Percentiles rank a stretch among this genome's conserved stretches.
Conservation (phyloP, 2,797 vertebrate genomes). For the Danio jaintianensis region DNA sequence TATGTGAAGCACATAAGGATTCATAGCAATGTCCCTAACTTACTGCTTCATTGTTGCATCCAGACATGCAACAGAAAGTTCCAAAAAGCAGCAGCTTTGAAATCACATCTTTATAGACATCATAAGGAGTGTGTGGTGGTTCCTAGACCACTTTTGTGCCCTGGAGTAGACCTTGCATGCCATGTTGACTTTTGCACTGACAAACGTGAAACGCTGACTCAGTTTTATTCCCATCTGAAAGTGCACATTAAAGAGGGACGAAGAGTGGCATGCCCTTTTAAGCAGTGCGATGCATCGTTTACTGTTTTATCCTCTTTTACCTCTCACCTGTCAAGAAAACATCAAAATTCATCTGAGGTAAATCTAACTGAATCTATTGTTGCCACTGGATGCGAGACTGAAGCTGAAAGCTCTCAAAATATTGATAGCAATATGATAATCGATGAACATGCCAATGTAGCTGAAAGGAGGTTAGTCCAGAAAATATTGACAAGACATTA, state of each 20-base stretch:
- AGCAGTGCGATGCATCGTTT: constrained; percentile 11
- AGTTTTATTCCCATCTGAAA: constrained; percentile 34
- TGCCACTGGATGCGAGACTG: constrained; percentile 4
- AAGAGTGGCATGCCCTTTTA: constrained; percentile 19
- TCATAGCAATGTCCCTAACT: not conserved
- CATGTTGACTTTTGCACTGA: constrained; percentile 24
- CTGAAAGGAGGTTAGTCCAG: not conserved
- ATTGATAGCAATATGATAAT: not conserved
- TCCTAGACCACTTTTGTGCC: not conserved
- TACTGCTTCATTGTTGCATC: not conserved
- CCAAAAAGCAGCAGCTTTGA: not conserved
- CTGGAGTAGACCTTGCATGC: constrained; percentile 1
- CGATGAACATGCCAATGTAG: not conserved
- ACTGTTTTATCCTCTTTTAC: constrained; percentile 28
- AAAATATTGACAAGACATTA: constrained; percentile 1
- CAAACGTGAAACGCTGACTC: constrained; percentile 8
- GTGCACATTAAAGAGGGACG: constrained; percentile 10
- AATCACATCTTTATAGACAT: constrained; percentile 10
- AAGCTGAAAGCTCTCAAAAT: constrained; percentile 13
- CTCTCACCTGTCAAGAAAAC: constrained; percentile 10
- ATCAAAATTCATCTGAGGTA: constrained; percentile 1
- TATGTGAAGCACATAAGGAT: constrained; percentile 1
- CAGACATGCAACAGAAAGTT: not conserved
- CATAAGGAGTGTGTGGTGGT: not conserved
- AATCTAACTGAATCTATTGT: not conserved